Evolutionary conservation across 2,888 invertebrate genomes (phyloP).

Genomic region (Meganola albula): DNA sequence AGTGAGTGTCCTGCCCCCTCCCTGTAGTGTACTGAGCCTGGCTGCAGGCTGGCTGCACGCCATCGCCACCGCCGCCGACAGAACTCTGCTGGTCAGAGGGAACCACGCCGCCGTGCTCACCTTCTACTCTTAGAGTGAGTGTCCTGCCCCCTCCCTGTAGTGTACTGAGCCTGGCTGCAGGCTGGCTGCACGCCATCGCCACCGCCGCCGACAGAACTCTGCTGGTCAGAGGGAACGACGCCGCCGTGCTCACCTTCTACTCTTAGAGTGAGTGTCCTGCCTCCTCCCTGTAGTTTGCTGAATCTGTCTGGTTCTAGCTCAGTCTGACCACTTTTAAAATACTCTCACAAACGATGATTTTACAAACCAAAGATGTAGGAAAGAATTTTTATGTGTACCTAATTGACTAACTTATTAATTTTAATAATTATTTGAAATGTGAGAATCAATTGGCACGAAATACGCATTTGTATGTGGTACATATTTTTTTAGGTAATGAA

Average conservation of each 20-base stretch:
- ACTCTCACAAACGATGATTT: too few species aligned
- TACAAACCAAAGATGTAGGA: too few species aligned
- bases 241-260: conserved; percentile 92
- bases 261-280: conserved; percentile 68
- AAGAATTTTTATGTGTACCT: too few species aligned
- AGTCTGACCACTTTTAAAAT: too few species aligned
- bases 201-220: conserved; percentile 76
- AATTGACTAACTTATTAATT: too few species aligned
- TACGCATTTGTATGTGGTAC: too few species aligned
- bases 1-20: neutral
- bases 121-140: conserved; percentile 84
- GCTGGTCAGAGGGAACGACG: conserved; percentile 86
- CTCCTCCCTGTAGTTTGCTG: too few species aligned
- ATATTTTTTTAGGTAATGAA: too few species aligned
- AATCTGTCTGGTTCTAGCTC: too few species aligned
- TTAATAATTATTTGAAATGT: too few species aligned
- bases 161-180: too few species aligned
- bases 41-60: conserved; percentile 17
- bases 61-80: conserved; percentile 11
- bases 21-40: neutral
- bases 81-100: conserved; percentile 85
- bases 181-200: conserved; percentile 44
- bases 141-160: conserved; percentile 78
- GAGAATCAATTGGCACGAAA: too few species aligned
- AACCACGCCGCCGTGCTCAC: conserved; percentile 70